Evolutionary conservation across 2,113 vertebrate genomes (phyloP).

Genomic region (Anseranas semipalmata): DNA sequence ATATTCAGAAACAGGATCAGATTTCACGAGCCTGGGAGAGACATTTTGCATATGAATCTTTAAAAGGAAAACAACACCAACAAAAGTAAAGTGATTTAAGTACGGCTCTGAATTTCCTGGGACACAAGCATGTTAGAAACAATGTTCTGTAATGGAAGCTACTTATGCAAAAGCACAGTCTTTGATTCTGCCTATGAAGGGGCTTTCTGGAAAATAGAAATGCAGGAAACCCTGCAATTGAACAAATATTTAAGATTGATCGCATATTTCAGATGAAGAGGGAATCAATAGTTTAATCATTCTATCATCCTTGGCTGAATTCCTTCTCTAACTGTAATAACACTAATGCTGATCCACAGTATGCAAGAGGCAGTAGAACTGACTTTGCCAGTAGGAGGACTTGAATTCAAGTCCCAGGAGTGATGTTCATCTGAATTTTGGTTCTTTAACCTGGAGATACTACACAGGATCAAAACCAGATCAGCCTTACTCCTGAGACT

Average conservation of each 20-base stretch:
- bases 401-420: neutral
- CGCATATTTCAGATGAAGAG: neutral
- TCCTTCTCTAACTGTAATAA: neutral
- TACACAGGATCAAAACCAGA: neutral
- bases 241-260: slow-evolving; percentile 30
- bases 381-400: neutral
- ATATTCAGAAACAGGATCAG: neutral
- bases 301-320: slow-evolving; percentile 12
- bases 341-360: neutral
- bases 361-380: neutral
- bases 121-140: neutral
- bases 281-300: slow-evolving; percentile 47
- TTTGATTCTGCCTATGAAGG: neutral
- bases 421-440: neutral
- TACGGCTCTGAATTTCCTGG: neutral
- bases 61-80: neutral
- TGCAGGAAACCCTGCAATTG: neutral
- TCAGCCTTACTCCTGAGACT: neutral
- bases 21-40: neutral
- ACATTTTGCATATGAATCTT: neutral
- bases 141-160: neutral
- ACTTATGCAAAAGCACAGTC: neutral
- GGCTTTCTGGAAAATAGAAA: slow-evolving; percentile 33
- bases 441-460: neutral
- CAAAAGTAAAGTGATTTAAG: neutral